Evolutionary conservation across 1,140 invertebrate genomes (phyloP).

Genomic region (Cotesia vestalis): DNA sequence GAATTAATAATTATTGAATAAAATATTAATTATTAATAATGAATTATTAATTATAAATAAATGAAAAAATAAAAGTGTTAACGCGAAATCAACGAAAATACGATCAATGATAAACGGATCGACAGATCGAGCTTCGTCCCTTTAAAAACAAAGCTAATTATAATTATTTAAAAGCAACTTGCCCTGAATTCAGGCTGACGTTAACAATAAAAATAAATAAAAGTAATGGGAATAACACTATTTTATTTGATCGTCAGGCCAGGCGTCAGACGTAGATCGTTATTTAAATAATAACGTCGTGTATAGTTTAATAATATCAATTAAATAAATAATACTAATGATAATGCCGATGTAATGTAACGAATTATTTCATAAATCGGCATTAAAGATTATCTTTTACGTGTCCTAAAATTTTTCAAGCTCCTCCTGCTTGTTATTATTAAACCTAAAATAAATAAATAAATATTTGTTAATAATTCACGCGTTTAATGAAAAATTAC

Average conservation of each 20-base stretch:
- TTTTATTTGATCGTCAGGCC: conserved; percentile 16
- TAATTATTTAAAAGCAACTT: conserved; percentile 32
- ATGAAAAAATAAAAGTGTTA: conserved; percentile 7
- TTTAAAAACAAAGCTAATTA: conserved; percentile 31
- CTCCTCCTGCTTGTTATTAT: no score
- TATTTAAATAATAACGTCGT: conserved; percentile 16
- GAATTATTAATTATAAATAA: neutral
- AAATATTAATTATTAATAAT: no score
- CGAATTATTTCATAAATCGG: no score
- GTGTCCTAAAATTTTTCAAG: no score
- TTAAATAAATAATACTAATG: neutral
- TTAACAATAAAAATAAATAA: conserved; percentile 7
- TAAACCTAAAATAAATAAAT: no score
- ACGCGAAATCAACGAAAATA: conserved; percentile 35
- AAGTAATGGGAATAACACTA: conserved; percentile 21
- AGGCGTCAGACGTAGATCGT: conserved; percentile 31
- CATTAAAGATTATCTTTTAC: no score
- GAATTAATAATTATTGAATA: no score
- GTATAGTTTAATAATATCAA: conserved; percentile 30
- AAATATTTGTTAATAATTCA: no score
- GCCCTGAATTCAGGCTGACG: conserved; percentile 31
- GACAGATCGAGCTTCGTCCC: conserved; percentile 36
- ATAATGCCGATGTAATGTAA: no score
- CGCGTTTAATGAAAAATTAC: no score
- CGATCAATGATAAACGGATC: conserved; percentile 28